A percentile compares a stretch with the other conserved stretches of the same genome.
phyloP scores from a whole-genome alignment of 2,797 vertebrate genomes.

The Anniella stebbinsi region DNA sequence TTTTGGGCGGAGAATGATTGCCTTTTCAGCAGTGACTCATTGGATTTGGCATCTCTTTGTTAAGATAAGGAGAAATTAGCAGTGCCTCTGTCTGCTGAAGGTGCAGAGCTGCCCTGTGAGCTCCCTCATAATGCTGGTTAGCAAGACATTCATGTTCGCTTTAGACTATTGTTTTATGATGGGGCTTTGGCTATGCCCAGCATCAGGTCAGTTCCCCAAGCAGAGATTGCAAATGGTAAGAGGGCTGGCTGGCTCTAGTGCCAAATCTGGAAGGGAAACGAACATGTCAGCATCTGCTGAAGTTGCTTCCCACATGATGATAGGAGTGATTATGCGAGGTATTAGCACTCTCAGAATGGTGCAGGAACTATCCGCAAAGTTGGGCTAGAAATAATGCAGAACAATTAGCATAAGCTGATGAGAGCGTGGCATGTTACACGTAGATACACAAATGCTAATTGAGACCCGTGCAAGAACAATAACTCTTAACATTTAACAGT shows the following conservation, averaged over 20 bases:
- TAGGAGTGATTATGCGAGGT: not conserved
- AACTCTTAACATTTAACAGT: slow-evolving; percentile 26
- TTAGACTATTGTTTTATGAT: not conserved
- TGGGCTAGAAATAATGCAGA: not conserved
- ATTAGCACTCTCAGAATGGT: not conserved
- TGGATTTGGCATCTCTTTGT: not conserved
- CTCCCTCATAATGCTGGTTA: not conserved
- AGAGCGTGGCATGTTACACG: not conserved
- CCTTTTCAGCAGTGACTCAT: not conserved
- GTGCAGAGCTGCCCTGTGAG: not conserved
- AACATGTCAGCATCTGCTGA: not conserved
- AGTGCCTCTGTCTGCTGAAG: not conserved
- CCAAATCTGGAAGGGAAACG: not conserved
- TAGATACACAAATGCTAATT: not conserved
- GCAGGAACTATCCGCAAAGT: not conserved
- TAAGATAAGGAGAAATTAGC: not conserved
- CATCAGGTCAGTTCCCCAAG: not conserved
- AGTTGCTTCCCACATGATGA: not conserved
- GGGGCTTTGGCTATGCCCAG: not conserved
- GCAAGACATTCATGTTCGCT: not conserved
- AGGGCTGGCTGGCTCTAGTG: not conserved
- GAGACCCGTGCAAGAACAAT: slow-evolving; percentile 1
- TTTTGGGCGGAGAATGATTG: not conserved
- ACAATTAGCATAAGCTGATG: not conserved
- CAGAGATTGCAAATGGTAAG: not conserved